These are phyloP conservation scores for Pachymerium ferrugineum DNA, from an alignment of 2,888 invertebrate species.

Conservation along the genomic window DNA sequence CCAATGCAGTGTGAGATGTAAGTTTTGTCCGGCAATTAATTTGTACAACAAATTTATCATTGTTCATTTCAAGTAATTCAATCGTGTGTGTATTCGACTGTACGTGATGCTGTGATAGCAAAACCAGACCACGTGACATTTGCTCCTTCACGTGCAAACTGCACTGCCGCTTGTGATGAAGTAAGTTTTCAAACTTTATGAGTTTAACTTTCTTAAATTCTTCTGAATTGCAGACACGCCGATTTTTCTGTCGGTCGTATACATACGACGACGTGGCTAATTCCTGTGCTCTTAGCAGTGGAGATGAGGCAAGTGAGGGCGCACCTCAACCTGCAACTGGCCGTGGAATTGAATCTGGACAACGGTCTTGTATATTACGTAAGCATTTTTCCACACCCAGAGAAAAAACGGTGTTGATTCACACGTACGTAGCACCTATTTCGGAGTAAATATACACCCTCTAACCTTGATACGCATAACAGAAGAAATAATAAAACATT, in stretches of 20 bases:
- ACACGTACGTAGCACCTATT: too few species aligned
- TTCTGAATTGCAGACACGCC: conserved; percentile 42
- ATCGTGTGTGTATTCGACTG: conserved; percentile 12
- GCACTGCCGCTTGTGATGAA: conserved; percentile 3
- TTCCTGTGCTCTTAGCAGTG: conserved; percentile 50
- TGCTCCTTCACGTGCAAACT: not conserved
- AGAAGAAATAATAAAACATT: too few species aligned
- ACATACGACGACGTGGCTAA: conserved; percentile 46
- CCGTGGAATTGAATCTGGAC: conserved; percentile 33
- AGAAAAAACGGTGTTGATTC: too few species aligned
- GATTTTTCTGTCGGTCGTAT: conserved; percentile 49
- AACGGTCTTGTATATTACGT: conserved; percentile 30
- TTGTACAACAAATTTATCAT: too few species aligned
- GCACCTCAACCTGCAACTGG: conserved; percentile 38
- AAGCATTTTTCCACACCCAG: too few species aligned
- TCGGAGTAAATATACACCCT: too few species aligned
- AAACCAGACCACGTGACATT: conserved; percentile 25
- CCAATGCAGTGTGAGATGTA: conserved; percentile 51
- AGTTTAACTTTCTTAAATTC: not conserved
- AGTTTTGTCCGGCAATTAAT: conserved; percentile 38
- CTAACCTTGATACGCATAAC: too few species aligned
- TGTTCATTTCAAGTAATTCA: conserved; percentile 1
- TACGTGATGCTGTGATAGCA: not conserved
- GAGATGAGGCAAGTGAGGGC: conserved; percentile 47
- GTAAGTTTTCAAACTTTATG: not conserved